A percentile compares a stretch with the other conserved stretches of the same genome.
Conservation (phyloP, 2,888 invertebrate genomes). For the Poecilobothrus nobilitatus region DNA sequence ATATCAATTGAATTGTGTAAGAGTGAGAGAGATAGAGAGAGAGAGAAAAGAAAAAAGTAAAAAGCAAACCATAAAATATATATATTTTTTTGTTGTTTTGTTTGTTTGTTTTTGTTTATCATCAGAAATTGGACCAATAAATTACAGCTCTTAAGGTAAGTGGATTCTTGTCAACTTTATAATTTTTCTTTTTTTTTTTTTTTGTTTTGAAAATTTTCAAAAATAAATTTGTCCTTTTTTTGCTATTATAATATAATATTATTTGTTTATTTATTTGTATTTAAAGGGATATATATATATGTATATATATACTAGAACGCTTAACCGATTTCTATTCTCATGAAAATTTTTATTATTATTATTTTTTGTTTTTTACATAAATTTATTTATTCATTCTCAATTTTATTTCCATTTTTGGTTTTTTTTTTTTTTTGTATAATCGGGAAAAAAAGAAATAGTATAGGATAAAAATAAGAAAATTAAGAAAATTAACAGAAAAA, state of each 20-base stretch:
- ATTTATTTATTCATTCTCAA: not conserved
- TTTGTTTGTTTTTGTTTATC: no score
- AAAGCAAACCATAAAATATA: not conserved
- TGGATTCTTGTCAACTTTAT: slow-evolving; percentile 1
- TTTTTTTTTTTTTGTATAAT: not conserved
- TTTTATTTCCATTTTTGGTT: not conserved
- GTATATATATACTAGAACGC: not conserved
- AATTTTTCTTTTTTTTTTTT: not conserved
- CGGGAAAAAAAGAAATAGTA: no score
- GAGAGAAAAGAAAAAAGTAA: not conserved
- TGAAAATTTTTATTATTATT: not conserved
- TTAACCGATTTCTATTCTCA: not conserved
- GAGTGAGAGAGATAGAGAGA: not conserved
- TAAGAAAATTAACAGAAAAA: not conserved
- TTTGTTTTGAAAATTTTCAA: not conserved
- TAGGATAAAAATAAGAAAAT: no score
- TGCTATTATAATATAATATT: not conserved
- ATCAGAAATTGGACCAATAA: not conserved
- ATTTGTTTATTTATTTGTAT: not conserved
- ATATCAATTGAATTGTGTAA: not conserved
- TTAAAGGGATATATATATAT: not conserved
- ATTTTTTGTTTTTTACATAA: not conserved
- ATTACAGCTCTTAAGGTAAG: not conserved
- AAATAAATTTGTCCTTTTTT: not conserved
- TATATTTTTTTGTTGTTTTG: no score